Percentiles rank a stretch among this genome's conserved stretches.
These are phyloP conservation scores for Ambastaia sidthimunki DNA, from an alignment of 2,797 vertebrate genomes.

Conservation along the genomic window DNA sequence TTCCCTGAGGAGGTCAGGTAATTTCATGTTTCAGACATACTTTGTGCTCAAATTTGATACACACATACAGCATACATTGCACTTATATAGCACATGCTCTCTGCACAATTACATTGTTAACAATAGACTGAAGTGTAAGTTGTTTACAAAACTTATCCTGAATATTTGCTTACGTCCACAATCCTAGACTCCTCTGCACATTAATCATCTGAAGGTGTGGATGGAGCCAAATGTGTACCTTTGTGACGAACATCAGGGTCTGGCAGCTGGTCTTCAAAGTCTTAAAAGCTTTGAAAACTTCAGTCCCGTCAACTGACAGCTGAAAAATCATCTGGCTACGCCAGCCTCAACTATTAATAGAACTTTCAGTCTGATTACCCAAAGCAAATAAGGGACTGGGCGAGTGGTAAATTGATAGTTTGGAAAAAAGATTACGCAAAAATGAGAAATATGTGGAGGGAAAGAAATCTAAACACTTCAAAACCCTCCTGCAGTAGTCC, in stretches of 20 bases:
- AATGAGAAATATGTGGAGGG: conserved; percentile 16
- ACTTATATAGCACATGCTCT: too few species aligned
- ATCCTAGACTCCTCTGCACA: background rate
- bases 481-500: conserved; percentile 9
- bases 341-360: conserved; percentile 29
- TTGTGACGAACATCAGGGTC: background rate
- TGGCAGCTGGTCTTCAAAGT: background rate
- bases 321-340: conserved; percentile 19
- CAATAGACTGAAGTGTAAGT: too few species aligned
- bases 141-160: too few species aligned
- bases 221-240: background rate
- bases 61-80: too few species aligned
- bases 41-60: too few species aligned
- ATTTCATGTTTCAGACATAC: background rate
- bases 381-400: conserved; percentile 32
- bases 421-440: conserved; percentile 15
- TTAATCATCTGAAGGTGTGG: conserved; percentile 3
- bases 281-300: conserved; percentile 19
- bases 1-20: background rate
- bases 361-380: conserved; percentile 38
- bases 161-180: background rate
- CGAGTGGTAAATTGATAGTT: conserved; percentile 43
- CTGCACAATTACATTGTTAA: too few species aligned
- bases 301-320: conserved; percentile 7
- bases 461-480: conserved; percentile 42